Percentiles rank a stretch among this genome's conserved stretches.
Evolutionary conservation across 2,888 invertebrate species (phyloP).

Genomic region (Pegoplata infirma): DNA sequence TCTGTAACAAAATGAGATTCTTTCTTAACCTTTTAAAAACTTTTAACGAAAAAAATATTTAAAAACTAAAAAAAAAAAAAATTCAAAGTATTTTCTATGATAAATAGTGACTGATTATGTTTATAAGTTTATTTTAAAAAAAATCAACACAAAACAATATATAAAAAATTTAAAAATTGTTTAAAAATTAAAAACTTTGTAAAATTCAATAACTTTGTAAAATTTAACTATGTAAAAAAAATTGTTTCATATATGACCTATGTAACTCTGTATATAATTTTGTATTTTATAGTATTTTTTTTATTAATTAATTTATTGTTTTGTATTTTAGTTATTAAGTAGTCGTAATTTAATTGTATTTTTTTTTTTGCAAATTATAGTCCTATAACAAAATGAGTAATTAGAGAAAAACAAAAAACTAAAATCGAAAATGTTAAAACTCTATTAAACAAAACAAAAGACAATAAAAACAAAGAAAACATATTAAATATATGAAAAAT

Average conservation of each 20-base stretch:
- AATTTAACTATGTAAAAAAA: not conserved
- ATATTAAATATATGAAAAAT: slow-evolving; percentile 45
- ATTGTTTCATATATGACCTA: not conserved
- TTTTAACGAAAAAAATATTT: no score
- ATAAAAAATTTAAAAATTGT: no score
- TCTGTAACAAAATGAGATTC: not conserved
- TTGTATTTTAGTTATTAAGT: slow-evolving; percentile 51
- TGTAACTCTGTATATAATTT: slow-evolving; percentile 49
- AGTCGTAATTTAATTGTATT: slow-evolving; percentile 54
- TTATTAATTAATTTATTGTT: slow-evolving; percentile 42
- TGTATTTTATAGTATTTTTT: not conserved
- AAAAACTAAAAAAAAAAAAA: slow-evolving; percentile 5
- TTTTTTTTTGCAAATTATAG: slow-evolving; percentile 57
- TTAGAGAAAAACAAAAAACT: slow-evolving; percentile 18
- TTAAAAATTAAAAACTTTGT: slow-evolving; percentile 19
- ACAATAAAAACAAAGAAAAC: slow-evolving; percentile 43
- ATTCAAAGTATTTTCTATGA: slow-evolving; percentile 53
- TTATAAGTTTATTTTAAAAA: slow-evolving; percentile 41
- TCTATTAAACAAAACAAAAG: slow-evolving; percentile 25
- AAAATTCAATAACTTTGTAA: slow-evolving; percentile 23
- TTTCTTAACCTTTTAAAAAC: not conserved
- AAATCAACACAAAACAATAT: not conserved
- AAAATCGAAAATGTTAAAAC: slow-evolving; percentile 25
- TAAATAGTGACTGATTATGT: slow-evolving; percentile 62
- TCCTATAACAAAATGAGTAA: slow-evolving; percentile 38